Percentiles rank a stretch among this genome's conserved stretches.
These are phyloP conservation scores for Dolichopus griseipennis DNA, from an alignment of 2,888 invertebrate species.

Conservation along the genomic window DNA sequence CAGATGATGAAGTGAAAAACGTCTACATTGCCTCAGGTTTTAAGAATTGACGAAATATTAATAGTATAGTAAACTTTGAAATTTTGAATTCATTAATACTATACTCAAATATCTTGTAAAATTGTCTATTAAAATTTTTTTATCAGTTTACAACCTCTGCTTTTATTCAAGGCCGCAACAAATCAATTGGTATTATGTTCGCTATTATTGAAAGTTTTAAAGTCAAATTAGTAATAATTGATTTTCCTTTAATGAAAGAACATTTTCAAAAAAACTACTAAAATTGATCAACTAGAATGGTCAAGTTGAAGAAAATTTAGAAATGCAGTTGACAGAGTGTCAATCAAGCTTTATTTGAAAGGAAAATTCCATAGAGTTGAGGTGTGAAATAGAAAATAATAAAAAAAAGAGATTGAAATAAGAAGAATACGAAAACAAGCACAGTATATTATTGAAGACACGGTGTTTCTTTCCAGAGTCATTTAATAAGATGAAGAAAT, in stretches of 20 bases:
- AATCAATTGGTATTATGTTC: constrained; percentile 9
- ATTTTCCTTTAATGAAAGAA: constrained; percentile 9
- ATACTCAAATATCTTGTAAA: no score
- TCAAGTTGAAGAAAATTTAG: not conserved
- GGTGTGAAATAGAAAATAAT: constrained; percentile 9
- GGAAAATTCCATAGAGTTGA: constrained; percentile 4
- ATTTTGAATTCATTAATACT: no score
- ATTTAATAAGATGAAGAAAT: constrained; percentile 9
- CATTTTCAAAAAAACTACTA: constrained; percentile 10
- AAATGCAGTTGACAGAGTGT: constrained; percentile 10
- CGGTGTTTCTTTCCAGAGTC: constrained; percentile 7
- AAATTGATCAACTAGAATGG: constrained; percentile 9
- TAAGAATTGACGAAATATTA: no score
- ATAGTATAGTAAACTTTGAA: no score
- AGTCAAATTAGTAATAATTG: constrained; percentile 8
- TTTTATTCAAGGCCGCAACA: not conserved
- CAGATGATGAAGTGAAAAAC: no score
- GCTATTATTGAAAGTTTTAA: constrained; percentile 7
- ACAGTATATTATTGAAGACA: constrained; percentile 9
- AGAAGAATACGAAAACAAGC: constrained; percentile 7
- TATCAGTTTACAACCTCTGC: no score
- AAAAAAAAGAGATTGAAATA: constrained; percentile 7
- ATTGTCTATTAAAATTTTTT: no score
- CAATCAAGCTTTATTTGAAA: constrained; percentile 9
- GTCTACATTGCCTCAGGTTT: no score